These are phyloP conservation scores for Antheraea mylitta DNA, from an alignment of 1,140 invertebrate genomes.

Conservation along the genomic window DNA sequence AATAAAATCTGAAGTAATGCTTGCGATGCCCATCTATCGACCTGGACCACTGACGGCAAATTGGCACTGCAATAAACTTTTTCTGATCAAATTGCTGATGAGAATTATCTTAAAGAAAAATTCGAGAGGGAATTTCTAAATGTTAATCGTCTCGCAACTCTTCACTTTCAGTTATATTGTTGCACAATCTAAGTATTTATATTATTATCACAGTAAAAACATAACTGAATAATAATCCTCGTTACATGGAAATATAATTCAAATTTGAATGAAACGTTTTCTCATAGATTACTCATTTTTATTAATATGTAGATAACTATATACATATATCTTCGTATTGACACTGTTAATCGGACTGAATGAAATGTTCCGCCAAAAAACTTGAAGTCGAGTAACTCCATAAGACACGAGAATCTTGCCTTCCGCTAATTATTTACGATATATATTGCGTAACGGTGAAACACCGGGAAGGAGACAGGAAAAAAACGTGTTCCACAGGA, in stretches of 20 bases:
- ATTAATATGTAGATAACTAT: neutral
- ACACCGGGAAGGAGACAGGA: slow-evolving; percentile 71
- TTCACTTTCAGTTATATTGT: neutral
- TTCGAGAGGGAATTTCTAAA: slow-evolving; percentile 2
- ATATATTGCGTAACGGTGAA: slow-evolving; percentile 78
- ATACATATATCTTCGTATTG: neutral
- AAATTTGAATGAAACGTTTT: too few relatives aligned
- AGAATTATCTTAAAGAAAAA: slow-evolving; percentile 23
- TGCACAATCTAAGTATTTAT: neutral
- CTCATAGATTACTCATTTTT: neutral
- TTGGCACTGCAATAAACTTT: slow-evolving; percentile 29
- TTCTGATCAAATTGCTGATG: slow-evolving; percentile 25
- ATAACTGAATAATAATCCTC: too few relatives aligned
- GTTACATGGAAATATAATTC: neutral
- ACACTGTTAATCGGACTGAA: slow-evolving; percentile 56
- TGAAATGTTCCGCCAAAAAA: slow-evolving; percentile 68
- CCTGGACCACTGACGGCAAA: slow-evolving; percentile 30
- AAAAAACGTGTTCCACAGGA: slow-evolving; percentile 72
- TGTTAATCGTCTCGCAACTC: neutral
- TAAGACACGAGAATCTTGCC: slow-evolving; percentile 75
- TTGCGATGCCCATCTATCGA: slow-evolving; percentile 39
- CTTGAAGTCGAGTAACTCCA: slow-evolving; percentile 69
- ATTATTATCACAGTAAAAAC: neutral
- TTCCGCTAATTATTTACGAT: slow-evolving; percentile 79
- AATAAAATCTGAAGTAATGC: slow-evolving; percentile 43